A percentile compares a stretch with the other conserved stretches of the same genome.
Conservation (phyloP, 2,113 vertebrate genomes). For the Phoenicopterus ruber region DNA sequence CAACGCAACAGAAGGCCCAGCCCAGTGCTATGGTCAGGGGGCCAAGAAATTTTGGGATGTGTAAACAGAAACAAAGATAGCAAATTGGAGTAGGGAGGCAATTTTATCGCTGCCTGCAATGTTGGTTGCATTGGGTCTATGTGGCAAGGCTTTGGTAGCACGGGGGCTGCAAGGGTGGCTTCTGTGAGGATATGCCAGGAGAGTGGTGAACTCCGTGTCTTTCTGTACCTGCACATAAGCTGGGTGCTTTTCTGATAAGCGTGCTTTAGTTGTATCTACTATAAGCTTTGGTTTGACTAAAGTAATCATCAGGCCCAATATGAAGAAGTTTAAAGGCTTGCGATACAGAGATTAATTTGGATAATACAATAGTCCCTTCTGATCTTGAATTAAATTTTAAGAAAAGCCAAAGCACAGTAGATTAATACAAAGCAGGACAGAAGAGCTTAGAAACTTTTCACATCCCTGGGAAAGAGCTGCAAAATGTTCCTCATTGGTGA, state of each 20-base stretch:
- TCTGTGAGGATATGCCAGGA: neutral
- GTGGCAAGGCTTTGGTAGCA: neutral
- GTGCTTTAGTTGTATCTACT: neutral
- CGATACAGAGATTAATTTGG: neutral
- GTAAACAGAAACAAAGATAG: neutral
- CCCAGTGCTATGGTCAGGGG: too few relatives aligned
- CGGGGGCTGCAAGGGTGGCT: neutral
- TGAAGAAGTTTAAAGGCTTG: neutral
- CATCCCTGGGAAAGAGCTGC: neutral
- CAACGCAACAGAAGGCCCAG: neutral
- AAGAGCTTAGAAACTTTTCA: neutral
- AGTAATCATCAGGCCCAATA: neutral
- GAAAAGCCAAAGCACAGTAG: neutral
- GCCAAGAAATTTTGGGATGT: neutral
- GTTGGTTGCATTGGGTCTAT: neutral
- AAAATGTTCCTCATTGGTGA: neutral
- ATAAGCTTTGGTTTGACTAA: neutral
- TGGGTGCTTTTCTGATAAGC: neutral
- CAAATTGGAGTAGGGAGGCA: neutral
- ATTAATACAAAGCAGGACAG: neutral
- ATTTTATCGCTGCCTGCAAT: rapidly evolving
- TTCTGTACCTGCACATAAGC: neutral
- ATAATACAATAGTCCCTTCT: neutral
- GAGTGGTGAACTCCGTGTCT: rapidly evolving
- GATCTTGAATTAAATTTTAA: neutral